These are phyloP conservation scores for Leptodactylus fallax DNA, from an alignment of 2,797 vertebrate genomes.

Conservation along the genomic window DNA sequence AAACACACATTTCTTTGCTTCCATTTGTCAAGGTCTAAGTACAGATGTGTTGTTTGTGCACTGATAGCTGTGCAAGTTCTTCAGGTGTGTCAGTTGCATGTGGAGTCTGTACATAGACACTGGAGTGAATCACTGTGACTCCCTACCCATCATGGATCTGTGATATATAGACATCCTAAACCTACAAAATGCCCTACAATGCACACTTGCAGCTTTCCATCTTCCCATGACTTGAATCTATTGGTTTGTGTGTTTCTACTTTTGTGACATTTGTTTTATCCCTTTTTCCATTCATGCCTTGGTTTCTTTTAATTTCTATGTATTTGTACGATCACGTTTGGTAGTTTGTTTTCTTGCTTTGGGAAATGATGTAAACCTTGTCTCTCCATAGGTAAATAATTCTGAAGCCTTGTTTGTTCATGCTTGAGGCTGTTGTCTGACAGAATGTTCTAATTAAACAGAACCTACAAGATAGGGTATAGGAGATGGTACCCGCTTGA, in stretches of 20 bases:
- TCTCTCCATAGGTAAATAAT: not conserved
- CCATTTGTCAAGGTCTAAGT: conserved; percentile 1
- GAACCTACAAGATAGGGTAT: not conserved
- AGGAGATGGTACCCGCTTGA: too few relatives aligned
- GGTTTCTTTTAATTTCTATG: not conserved
- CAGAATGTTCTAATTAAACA: not conserved
- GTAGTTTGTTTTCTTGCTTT: not conserved
- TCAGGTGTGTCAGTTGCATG: not conserved
- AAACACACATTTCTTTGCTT: not conserved
- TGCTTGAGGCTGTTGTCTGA: not conserved
- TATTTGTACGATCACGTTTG: not conserved
- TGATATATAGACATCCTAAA: not conserved
- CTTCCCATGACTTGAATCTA: not conserved
- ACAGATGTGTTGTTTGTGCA: not conserved
- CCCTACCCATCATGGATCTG: not conserved
- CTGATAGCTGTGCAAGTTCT: not conserved
- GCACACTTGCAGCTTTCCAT: not conserved
- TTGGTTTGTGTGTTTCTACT: not conserved
- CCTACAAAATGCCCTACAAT: not conserved
- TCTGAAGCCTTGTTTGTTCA: not conserved
- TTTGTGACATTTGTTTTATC: not conserved
- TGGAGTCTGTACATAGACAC: conserved; percentile 3
- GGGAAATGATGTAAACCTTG: not conserved
- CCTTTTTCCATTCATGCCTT: not conserved
- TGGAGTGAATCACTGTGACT: too few relatives aligned